These are phyloP conservation scores for Drosophila melanica DNA, from an alignment of 1,140 invertebrate genomes.

Conservation along the genomic window DNA sequence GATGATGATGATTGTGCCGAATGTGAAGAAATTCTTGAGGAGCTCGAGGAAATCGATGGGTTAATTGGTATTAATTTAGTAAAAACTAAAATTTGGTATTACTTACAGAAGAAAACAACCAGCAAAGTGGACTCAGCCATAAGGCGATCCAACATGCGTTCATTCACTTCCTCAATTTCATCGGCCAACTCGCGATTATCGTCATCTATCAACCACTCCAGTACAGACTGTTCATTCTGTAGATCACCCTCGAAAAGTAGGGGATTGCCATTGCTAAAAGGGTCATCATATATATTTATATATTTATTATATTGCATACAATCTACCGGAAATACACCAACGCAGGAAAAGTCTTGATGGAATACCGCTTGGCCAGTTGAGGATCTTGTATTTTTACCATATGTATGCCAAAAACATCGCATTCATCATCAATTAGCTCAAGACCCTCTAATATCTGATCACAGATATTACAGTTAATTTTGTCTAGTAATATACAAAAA, in stretches of 20 bases:
- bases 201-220: slow-evolving; percentile 97
- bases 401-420: slow-evolving; percentile 96
- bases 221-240: slow-evolving; percentile 94
- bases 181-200: slow-evolving; percentile 96
- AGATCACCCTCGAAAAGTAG: slow-evolving; percentile 96
- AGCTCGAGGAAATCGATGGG: slow-evolving; percentile 91
- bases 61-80: too few species aligned
- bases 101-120: slow-evolving; percentile 96
- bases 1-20: slow-evolving; percentile 96
- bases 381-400: slow-evolving; percentile 97
- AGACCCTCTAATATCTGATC: slow-evolving; percentile 95
- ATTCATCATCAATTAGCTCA: slow-evolving; percentile 96
- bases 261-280: slow-evolving; percentile 92
- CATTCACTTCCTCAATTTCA: slow-evolving; percentile 97
- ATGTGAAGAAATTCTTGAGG: slow-evolving; percentile 94
- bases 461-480: slow-evolving; percentile 96
- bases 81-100: slow-evolving; percentile 84
- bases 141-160: slow-evolving; percentile 94
- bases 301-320: background rate
- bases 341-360: slow-evolving; percentile 97
- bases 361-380: slow-evolving; percentile 95
- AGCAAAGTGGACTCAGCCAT: slow-evolving; percentile 94
- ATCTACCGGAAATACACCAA: slow-evolving; percentile 92
- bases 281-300: background rate
- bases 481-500: slow-evolving; percentile 87